Evolutionary conservation across 2,797 vertebrate genomes (phyloP).

Genomic region (Naso thynnoides): DNA sequence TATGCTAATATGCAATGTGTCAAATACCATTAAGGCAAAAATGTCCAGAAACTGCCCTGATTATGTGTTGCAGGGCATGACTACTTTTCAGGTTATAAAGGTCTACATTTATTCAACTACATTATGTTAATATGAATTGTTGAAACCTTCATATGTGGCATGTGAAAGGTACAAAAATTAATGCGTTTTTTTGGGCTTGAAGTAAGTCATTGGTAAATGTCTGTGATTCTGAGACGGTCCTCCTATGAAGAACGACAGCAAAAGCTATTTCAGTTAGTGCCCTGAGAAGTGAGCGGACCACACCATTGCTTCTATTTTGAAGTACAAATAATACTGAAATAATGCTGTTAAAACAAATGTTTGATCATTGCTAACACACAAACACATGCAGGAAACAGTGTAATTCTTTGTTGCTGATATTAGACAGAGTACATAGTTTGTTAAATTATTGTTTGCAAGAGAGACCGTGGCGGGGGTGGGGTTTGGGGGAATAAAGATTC

Average conservation of each 20-base stretch:
- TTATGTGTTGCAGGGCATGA: not conserved
- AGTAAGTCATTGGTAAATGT: no score
- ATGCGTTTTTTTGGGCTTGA: no score
- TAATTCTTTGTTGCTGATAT: not conserved
- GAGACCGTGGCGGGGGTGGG: slow-evolving; percentile 33
- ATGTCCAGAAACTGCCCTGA: not conserved
- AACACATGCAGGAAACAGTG: not conserved
- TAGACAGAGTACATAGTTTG: slow-evolving; percentile 36
- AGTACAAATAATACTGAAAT: not conserved
- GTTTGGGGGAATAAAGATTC: slow-evolving; percentile 49
- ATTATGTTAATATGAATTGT: no score
- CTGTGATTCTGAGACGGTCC: no score
- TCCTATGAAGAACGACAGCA: no score
- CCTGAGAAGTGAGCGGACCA: not conserved
- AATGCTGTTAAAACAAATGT: not conserved
- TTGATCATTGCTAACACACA: not conserved
- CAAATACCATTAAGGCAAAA: not conserved
- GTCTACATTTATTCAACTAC: no score
- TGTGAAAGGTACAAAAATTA: no score
- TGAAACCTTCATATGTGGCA: no score
- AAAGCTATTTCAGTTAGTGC: no score
- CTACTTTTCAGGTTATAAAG: no score
- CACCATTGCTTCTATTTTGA: not conserved
- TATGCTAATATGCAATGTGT: not conserved
- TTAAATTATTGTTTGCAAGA: slow-evolving; percentile 31